These are phyloP conservation scores for Lathamus discolor DNA, from an alignment of 2,113 vertebrate species.

Conservation along the genomic window DNA sequence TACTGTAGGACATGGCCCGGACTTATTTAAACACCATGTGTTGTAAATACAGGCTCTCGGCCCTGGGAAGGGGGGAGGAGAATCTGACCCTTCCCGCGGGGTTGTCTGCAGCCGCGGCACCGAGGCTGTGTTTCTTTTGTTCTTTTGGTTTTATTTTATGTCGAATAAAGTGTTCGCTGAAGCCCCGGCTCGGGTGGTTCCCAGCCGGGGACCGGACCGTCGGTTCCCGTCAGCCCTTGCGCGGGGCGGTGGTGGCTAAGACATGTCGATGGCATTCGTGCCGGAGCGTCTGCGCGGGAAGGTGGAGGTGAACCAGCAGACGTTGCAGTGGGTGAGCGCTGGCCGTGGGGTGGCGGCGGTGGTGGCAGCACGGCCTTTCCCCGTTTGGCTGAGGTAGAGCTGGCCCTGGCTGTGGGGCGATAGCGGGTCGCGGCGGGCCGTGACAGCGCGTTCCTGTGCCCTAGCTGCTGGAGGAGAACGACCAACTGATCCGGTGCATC, in stretches of 20 bases:
- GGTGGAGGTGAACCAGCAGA: slow-evolving; percentile 88
- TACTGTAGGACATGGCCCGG: not conserved
- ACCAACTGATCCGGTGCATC: slow-evolving; percentile 91
- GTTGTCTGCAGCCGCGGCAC: too few species aligned
- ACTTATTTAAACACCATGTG: too few species aligned
- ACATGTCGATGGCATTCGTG: slow-evolving; percentile 92
- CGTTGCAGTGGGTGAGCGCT: slow-evolving; percentile 83
- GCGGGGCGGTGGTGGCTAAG: not conserved
- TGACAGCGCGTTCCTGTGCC: not conserved
- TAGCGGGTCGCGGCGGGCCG: not conserved
- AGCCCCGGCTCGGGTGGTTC: too few species aligned
- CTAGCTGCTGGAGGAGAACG: slow-evolving; percentile 90
- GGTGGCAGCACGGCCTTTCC: too few species aligned
- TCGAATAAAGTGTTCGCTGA: slow-evolving; percentile 84
- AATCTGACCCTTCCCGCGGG: too few species aligned
- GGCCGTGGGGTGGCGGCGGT: too few species aligned
- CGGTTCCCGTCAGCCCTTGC: not conserved
- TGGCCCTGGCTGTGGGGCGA: not conserved
- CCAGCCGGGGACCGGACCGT: too few species aligned
- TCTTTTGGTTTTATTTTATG: slow-evolving; percentile 22
- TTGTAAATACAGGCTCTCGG: too few species aligned
- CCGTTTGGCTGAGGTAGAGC: not conserved
- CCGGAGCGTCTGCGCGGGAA: slow-evolving; percentile 86
- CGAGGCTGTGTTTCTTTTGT: too few species aligned
- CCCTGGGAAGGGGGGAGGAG: too few species aligned